phyloP scores from a whole-genome alignment of 2,797 vertebrate genomes.

The Ispidina picta region DNA sequence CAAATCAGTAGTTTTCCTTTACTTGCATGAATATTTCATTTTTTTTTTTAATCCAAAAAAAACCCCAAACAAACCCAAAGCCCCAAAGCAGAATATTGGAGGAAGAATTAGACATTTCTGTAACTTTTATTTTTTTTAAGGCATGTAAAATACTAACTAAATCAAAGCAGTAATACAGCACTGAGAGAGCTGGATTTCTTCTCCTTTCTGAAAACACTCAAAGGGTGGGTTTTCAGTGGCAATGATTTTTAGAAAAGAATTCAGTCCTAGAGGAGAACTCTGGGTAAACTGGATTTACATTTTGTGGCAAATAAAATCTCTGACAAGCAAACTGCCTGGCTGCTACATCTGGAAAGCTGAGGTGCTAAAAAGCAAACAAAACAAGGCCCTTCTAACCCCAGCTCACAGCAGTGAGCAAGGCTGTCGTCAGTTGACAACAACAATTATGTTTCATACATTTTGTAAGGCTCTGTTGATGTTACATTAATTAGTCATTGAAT shows the following conservation, averaged over 20 bases:
- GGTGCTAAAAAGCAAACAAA: not conserved
- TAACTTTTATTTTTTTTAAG: too few species aligned
- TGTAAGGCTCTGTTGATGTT: slow-evolving; percentile 6
- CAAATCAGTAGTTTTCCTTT: not conserved
- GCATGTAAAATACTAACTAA: not conserved
- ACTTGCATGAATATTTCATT: not conserved
- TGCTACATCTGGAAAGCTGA: not conserved
- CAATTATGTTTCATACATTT: slow-evolving; percentile 16
- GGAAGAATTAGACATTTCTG: not conserved
- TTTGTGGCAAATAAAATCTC: not conserved
- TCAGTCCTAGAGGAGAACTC: not conserved
- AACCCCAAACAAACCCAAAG: too few species aligned
- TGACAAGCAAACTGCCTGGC: not conserved
- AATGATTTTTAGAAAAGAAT: not conserved
- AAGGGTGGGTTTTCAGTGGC: not conserved
- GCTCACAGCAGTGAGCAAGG: not conserved
- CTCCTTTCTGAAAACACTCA: not conserved
- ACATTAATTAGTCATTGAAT: slow-evolving; percentile 36
- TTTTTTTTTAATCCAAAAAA: not conserved
- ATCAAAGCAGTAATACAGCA: not conserved
- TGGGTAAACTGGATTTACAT: not conserved
- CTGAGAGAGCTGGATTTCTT: not conserved
- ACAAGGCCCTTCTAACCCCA: not conserved
- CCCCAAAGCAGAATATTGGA: not conserved
- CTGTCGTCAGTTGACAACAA: not conserved